These are phyloP conservation scores for Stegastes partitus DNA, from an alignment of 2,113 vertebrate species.

Conservation along the genomic window DNA sequence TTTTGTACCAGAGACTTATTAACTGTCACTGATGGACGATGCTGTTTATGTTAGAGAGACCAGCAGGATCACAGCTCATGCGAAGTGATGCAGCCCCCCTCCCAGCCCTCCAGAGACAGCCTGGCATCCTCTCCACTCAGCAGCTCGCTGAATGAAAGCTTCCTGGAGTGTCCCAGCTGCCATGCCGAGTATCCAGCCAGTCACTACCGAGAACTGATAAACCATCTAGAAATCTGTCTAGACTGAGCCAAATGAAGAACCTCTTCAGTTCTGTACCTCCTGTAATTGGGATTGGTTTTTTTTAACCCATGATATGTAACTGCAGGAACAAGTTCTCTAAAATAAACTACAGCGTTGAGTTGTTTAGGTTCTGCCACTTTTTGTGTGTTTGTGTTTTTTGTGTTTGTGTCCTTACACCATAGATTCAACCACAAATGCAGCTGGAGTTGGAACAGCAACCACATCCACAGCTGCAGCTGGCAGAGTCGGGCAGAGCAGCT, in stretches of 20 bases:
- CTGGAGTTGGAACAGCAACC: background rate
- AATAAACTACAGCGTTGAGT: conserved; percentile 42
- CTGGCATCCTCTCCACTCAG: conserved; percentile 63
- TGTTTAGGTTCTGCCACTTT: background rate
- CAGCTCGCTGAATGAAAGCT: conserved; percentile 86
- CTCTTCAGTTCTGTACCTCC: background rate
- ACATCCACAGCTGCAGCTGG: background rate
- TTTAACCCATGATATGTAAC: background rate
- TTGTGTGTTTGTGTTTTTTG: background rate
- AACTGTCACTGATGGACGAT: background rate
- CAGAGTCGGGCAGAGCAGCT: background rate
- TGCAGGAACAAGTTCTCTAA: background rate
- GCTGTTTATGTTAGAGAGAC: conserved; percentile 75
- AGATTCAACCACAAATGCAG: background rate
- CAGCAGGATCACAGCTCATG: conserved; percentile 62
- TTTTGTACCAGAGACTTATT: background rate
- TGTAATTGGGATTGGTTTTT: conserved; percentile 7
- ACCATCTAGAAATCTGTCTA: conserved; percentile 89
- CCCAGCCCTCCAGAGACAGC: conserved; percentile 57
- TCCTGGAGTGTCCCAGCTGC: conserved; percentile 90
- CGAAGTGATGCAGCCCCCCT: conserved; percentile 69
- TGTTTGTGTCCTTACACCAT: background rate
- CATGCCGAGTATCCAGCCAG: conserved; percentile 85
- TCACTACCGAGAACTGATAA: conserved; percentile 87
- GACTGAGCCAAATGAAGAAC: conserved; percentile 61